These are phyloP conservation scores for Enteromius treurensis DNA, from an alignment of 2,797 vertebrate genomes.

Conservation along the genomic window DNA sequence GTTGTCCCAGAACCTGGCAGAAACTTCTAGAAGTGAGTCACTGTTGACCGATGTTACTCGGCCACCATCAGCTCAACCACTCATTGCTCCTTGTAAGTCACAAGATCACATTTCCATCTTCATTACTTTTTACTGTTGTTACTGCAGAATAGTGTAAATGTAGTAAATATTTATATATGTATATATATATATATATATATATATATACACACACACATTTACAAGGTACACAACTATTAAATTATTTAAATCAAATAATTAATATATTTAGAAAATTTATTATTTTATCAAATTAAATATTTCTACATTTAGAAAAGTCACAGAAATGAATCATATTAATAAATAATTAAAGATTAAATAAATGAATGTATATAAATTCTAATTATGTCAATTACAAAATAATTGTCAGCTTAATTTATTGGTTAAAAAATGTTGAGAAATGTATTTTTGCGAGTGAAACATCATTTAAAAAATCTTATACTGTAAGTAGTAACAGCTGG, in stretches of 20 bases:
- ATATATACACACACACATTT: too few relatives aligned
- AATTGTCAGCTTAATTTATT: not conserved
- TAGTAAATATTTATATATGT: not conserved
- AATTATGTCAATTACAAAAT: not conserved
- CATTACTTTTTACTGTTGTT: not conserved
- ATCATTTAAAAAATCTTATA: not conserved
- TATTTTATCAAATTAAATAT: not conserved
- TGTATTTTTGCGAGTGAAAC: not conserved
- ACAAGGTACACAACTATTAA: too few relatives aligned
- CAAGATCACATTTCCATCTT: not conserved
- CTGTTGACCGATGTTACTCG: constrained; percentile 75
- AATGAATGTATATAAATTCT: not conserved
- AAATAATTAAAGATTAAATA: too few relatives aligned
- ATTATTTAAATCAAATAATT: too few relatives aligned
- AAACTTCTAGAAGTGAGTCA: constrained; percentile 78
- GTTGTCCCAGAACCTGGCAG: constrained; percentile 76
- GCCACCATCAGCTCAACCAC: constrained; percentile 81
- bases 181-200: too few relatives aligned
- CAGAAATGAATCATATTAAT: not conserved
- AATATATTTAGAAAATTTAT: too few relatives aligned
- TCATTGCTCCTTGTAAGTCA: constrained; percentile 83
- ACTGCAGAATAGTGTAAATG: not conserved
- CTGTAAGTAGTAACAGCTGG: not conserved
- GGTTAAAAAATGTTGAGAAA: not conserved
- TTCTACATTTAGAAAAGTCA: not conserved